Evolutionary conservation across 2,888 invertebrate species (phyloP).

Genomic region (Cosmopolites sordidus): DNA sequence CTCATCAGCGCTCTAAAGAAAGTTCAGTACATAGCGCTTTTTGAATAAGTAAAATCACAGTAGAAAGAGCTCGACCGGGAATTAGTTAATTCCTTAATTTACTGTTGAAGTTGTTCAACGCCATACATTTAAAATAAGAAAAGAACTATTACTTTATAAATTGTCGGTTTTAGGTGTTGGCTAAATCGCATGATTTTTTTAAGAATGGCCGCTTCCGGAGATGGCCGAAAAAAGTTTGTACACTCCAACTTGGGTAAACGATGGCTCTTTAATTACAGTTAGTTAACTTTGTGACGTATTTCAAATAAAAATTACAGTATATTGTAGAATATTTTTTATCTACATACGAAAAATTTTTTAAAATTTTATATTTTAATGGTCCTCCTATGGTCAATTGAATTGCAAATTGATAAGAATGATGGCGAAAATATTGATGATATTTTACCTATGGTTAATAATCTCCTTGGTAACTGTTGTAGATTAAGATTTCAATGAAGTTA

Average conservation of each 20-base stretch:
- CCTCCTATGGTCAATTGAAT: too few relatives aligned
- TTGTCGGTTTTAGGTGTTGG: constrained; percentile 43
- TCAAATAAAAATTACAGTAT: not conserved
- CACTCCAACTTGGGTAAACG: not conserved
- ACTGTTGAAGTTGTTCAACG: constrained; percentile 47
- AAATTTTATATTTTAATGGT: too few relatives aligned
- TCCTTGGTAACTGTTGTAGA: too few relatives aligned
- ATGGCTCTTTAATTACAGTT: not conserved
- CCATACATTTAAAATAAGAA: constrained; percentile 46
- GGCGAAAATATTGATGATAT: too few relatives aligned
- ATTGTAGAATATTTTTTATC: too few relatives aligned
- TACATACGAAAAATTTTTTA: too few relatives aligned
- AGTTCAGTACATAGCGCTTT: constrained; percentile 2
- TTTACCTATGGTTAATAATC: too few relatives aligned
- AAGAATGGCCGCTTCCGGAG: not conserved
- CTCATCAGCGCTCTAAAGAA: not conserved
- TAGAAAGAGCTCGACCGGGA: constrained; percentile 48
- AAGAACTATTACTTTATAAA: constrained; percentile 47
- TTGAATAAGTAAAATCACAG: constrained; percentile 48
- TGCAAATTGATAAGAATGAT: too few relatives aligned
- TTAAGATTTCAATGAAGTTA: too few relatives aligned
- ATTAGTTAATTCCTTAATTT: constrained; percentile 52
- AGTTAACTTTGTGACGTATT: not conserved
- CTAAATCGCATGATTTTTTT: not conserved
- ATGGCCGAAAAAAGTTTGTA: not conserved